Conservation (phyloP, 2,888 invertebrate species). For the Caenorhabditis sp. region DNA sequence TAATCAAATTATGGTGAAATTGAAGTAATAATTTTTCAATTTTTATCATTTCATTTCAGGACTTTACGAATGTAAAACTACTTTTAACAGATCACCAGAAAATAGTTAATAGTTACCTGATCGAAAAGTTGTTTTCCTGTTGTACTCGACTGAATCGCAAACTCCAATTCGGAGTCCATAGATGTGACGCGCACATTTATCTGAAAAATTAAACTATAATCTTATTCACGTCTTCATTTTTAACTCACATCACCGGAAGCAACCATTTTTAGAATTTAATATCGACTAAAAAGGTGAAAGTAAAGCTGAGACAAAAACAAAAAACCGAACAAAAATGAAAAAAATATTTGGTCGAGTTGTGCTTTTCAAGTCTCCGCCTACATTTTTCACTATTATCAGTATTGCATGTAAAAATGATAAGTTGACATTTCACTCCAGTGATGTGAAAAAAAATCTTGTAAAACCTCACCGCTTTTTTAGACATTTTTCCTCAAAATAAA, state of each 20-base stretch:
- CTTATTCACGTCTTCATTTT: not conserved
- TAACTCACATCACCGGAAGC: conserved; percentile 26
- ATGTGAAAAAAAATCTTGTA: conserved; percentile 3
- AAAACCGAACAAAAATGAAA: conserved; percentile 7
- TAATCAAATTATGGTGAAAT: not conserved
- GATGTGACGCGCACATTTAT: conserved; percentile 99
- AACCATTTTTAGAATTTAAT: conserved; percentile 15
- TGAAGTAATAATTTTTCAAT: not conserved
- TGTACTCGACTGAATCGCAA: conserved; percentile 99
- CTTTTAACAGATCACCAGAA: not conserved
- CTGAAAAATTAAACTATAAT: conserved; percentile 68
- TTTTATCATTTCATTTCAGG: not conserved
- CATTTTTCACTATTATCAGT: conserved; percentile 2
- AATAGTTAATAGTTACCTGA: conserved; percentile 78
- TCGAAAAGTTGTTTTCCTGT: conserved; percentile 99
- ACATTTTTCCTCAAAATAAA: conserved; percentile 22
- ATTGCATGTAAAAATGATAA: not conserved
- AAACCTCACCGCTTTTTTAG: conserved; percentile 47
- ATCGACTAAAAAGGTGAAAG: not conserved
- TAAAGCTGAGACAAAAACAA: not conserved
- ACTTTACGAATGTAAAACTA: conserved; percentile 6
- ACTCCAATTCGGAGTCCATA: conserved; percentile 99
- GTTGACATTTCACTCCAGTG: not conserved
- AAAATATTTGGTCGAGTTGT: not conserved
- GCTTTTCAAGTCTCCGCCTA: not conserved